Evolutionary conservation across 2,113 vertebrate species (phyloP).

Genomic region (Pheucticus melanocephalus): DNA sequence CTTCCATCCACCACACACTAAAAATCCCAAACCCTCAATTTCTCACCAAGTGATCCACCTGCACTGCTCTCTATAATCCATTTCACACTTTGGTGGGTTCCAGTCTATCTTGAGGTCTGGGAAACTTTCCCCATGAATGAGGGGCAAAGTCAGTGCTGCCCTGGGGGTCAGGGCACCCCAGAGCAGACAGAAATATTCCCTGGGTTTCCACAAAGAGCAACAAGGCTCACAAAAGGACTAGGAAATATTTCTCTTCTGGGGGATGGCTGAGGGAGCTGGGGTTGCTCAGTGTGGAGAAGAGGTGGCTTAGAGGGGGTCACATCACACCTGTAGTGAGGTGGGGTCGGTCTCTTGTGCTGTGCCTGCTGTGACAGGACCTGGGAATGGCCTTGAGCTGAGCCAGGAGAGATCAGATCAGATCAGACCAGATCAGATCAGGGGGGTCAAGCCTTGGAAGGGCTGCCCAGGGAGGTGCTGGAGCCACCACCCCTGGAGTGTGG

Average conservation of each 20-base stretch:
- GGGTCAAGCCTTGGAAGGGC: neutral
- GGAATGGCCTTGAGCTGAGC: neutral
- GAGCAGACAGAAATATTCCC: too few species aligned
- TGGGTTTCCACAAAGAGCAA: neutral
- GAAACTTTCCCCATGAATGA: too few species aligned
- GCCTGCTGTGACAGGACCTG: neutral
- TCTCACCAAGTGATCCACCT: too few species aligned
- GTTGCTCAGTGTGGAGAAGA: neutral
- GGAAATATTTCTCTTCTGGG: neutral
- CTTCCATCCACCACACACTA: too few species aligned
- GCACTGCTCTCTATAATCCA: too few species aligned
- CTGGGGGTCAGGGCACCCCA: too few species aligned
- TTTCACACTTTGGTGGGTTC: too few species aligned
- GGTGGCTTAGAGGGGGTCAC: neutral
- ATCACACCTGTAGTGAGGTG: neutral
- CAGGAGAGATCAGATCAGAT: neutral
- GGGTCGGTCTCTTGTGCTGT: rapidly evolving
- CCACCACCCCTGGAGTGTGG: too few species aligned
- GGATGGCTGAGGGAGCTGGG: neutral
- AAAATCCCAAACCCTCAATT: too few species aligned
- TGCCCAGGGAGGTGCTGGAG: neutral
- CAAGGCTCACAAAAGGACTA: neutral
- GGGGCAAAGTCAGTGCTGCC: too few species aligned
- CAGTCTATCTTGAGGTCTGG: too few species aligned
- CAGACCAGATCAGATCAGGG: neutral